Base-by-base conservation (phyloP, 30 jellyfish, hydroid and myxozoan species). In the Turritopsis dohrnii region DNA sequence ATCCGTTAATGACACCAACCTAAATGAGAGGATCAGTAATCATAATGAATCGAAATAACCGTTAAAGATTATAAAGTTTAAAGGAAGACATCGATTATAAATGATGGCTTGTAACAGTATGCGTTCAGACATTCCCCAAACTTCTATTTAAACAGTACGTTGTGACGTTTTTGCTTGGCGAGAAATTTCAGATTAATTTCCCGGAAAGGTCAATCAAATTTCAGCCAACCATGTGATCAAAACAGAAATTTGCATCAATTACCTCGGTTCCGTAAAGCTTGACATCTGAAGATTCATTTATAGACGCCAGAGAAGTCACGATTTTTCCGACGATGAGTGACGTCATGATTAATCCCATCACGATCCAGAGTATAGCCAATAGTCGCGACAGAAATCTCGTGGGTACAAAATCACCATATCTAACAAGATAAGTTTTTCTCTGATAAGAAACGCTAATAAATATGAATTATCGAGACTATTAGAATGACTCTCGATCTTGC, bases 371-470 rank as follows among this genome's bases (percentile, higher is more conserved):
- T 1, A 29, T 29, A 7, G 71, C 72, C 1, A 77, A 18, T 1
- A 29, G 52, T 29, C 85, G 52, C 0, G 85, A 1, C 7, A 8
- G 4, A 77, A n/a, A 30, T 18, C 28, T 21, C 3, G 28, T 21
- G 7, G 85, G 85, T 19, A 30, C 85, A 8, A 29, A 77, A 52
- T 77, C 85, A 18, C 85, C 85, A 77, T 77, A 77, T 26, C 85
- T 77, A 52, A 18, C n/a, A 77, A n/a, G n/a, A n/a, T n/a, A n/a
- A n/a, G n/a, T n/a, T n/a, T n/a, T n/a, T n/a, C n/a, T n/a, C n/a
- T n/a, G n/a, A n/a, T n/a, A n/a, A n/a, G n/a, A n/a, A n/a, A n/a
- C n/a, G n/a, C 5, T 69, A 22, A 17, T 3, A 69, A 69, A 21
- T 26, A 69, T 8, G 28, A 69, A 69, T 21, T 3, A 7, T 69